Conservation (phyloP, 2,797 vertebrate genomes). For the Remorina albescens region DNA sequence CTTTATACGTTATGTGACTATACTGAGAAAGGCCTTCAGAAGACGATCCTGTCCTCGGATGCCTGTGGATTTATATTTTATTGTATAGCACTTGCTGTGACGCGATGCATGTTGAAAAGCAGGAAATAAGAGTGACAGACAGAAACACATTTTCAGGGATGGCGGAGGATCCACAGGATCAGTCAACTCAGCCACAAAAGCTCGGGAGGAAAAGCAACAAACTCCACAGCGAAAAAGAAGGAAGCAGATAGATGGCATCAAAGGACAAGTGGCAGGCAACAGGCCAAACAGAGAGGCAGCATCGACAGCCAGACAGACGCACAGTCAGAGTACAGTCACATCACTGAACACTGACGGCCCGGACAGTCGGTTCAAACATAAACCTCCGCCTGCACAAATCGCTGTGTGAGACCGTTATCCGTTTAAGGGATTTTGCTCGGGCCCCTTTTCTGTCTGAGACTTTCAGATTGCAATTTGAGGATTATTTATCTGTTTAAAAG, state of each 20-base stretch:
- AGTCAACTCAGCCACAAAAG: constrained; percentile 4
- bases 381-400: constrained; percentile 74
- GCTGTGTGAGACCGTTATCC: constrained; percentile 69
- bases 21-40: neutral
- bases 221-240: constrained; percentile 10
- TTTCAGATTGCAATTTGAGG: constrained; percentile 70
- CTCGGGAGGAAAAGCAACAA: constrained; percentile 13
- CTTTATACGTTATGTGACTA: neutral
- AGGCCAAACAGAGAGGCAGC: constrained; percentile 7
- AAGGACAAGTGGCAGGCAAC: constrained; percentile 15
- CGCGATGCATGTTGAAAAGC: neutral
- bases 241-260: constrained; percentile 34
- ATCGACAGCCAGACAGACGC: constrained; percentile 14
- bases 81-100: neutral
- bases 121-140: constrained; percentile 1
- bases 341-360: constrained; percentile 50
- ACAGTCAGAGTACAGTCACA: constrained; percentile 29
- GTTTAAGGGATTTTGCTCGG: constrained; percentile 77
- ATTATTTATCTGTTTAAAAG: constrained; percentile 68
- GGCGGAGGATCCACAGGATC: neutral
- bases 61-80: neutral
- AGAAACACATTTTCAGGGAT: neutral
- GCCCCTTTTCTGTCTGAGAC: constrained; percentile 62
- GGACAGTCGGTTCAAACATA: constrained; percentile 68
- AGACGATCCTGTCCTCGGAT: neutral